Conservation (phyloP, 2,113 vertebrate genomes). For the Menura novaehollandiae region DNA sequence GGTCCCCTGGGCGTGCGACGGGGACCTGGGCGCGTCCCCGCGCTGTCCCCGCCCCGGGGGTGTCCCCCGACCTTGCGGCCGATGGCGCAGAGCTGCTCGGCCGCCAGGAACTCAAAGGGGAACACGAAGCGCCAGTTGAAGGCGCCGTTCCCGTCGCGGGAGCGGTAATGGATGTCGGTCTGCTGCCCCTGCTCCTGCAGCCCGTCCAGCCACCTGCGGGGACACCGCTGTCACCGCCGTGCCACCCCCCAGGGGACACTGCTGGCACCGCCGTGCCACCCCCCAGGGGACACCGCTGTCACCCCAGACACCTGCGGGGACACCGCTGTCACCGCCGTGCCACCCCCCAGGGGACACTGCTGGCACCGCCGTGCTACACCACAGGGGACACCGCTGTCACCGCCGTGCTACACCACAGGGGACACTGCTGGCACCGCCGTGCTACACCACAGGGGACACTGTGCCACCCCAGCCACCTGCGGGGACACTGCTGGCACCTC, state of each 20-base stretch:
- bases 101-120: background rate
- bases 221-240: background rate
- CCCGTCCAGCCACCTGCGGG: background rate
- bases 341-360: background rate
- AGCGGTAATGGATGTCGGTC: background rate
- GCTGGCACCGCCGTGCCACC: background rate
- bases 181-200: background rate
- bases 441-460: no score
- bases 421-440: no score
- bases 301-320: background rate
- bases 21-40: no score
- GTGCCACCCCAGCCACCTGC: background rate
- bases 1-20: background rate
- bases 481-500: no score
- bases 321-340: background rate
- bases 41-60: background rate
- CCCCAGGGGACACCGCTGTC: background rate
- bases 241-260: no score
- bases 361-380: no score
- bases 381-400: no score
- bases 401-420: no score
- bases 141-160: background rate
- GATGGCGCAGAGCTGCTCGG: background rate
- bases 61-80: background rate
- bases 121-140: background rate